phyloP scores from a whole-genome alignment of 2,113 vertebrate genomes.

The Scalopus aquaticus region DNA sequence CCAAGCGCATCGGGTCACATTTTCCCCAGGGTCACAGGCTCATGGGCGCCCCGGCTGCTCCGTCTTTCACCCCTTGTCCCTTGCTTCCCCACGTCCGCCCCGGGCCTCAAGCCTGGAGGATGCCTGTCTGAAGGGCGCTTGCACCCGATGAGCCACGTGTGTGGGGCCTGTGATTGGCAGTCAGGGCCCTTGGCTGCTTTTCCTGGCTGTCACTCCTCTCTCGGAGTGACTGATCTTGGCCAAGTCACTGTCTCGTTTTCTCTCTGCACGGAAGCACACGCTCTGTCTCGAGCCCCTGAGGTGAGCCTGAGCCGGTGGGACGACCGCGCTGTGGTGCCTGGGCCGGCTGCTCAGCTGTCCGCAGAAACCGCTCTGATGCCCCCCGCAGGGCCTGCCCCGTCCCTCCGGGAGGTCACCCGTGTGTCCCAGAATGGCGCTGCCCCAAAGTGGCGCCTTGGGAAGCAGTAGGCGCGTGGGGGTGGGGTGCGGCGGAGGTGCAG shows the following conservation, averaged over 20 bases:
- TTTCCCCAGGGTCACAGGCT: no score
- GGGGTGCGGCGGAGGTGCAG: neutral
- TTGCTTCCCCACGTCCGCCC: neutral
- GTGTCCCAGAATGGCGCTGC: neutral
- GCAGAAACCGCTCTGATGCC: neutral
- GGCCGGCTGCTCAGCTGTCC: neutral
- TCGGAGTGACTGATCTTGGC: conserved; percentile 61
- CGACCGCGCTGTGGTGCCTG: neutral
- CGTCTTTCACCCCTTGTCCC: neutral
- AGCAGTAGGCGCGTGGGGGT: neutral
- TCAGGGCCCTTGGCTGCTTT: conserved; percentile 4
- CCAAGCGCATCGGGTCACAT: conserved; percentile 42
- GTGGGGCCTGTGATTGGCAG: neutral
- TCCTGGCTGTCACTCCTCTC: neutral
- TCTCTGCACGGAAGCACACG: neutral
- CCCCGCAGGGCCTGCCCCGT: neutral
- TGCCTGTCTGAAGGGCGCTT: conserved; percentile 36
- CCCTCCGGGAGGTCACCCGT: neutral
- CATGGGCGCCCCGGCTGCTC: no score
- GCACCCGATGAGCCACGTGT: neutral
- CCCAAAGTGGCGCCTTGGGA: neutral
- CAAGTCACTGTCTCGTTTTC: conserved; percentile 7
- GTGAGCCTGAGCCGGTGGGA: neutral
- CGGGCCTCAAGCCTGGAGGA: neutral
- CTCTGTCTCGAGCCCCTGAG: neutral